Conservation (phyloP, 2,888 invertebrate species). For the Pristionchus arcanus region DNA sequence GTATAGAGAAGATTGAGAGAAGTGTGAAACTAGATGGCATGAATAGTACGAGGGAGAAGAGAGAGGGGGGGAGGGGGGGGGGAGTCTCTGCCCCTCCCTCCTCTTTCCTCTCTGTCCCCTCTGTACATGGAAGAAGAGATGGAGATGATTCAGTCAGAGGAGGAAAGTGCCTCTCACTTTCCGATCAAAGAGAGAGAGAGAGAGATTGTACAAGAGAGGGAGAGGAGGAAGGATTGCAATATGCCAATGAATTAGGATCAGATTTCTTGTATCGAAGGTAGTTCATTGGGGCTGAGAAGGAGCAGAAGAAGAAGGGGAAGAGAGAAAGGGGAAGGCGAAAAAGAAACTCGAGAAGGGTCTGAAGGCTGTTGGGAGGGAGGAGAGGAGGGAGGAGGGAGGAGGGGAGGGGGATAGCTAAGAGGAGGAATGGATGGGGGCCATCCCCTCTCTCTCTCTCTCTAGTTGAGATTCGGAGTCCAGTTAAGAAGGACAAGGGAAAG, state of each 20-base stretch:
- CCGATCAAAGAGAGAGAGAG: conserved; percentile 37
- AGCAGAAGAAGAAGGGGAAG: background rate
- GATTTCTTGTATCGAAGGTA: conserved; percentile 22
- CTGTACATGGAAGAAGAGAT: background rate
- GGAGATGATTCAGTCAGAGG: conserved; percentile 18
- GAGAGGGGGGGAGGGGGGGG: no score
- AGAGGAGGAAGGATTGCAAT: background rate
- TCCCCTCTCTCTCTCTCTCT: background rate
- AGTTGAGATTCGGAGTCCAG: conserved; percentile 1
- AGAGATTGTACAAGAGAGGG: background rate
- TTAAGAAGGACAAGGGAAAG: conserved; percentile 18
- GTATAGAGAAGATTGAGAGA: background rate
- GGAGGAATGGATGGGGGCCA: conserved; percentile 18
- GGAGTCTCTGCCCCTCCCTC: background rate
- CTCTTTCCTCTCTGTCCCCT: background rate
- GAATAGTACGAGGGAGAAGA: background rate
- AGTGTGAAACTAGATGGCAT: conserved; percentile 20
- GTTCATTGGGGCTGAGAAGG: background rate
- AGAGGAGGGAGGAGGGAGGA: background rate
- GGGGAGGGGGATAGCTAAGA: conserved; percentile 38
- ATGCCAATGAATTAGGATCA: background rate
- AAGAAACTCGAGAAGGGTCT: conserved; percentile 45
- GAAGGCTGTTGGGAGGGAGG: conserved; percentile 21
- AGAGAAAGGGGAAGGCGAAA: conserved; percentile 28
- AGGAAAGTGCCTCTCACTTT: conserved; percentile 36